These are phyloP conservation scores for Drosophila algonquin DNA, from an alignment of 2,888 invertebrate species.

Conservation along the genomic window DNA sequence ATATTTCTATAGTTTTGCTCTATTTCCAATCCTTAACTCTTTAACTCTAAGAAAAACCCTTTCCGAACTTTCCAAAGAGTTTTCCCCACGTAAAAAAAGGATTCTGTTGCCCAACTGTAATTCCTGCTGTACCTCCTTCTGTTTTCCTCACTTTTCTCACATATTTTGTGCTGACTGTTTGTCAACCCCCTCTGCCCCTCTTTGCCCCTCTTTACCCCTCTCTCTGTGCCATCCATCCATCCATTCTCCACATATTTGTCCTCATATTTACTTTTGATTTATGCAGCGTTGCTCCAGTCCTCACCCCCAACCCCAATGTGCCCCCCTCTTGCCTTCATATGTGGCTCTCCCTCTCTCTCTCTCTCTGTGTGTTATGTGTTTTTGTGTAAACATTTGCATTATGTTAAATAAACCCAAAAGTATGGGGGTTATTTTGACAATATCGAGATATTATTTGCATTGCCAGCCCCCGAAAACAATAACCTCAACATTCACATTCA, in stretches of 20 bases:
- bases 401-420: slow-evolving; percentile 50
- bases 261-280: slow-evolving; percentile 66
- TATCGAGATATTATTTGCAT: slow-evolving; percentile 61
- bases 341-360: background rate
- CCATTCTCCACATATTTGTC: slow-evolving; percentile 38
- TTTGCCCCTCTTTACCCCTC: background rate
- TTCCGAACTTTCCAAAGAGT: background rate
- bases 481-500: slow-evolving; percentile 4
- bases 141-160: background rate
- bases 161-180: slow-evolving; percentile 24
- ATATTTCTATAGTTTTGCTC: no score
- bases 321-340: background rate
- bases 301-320: background rate
- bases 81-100: background rate
- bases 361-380: slow-evolving; percentile 5
- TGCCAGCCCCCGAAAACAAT: slow-evolving; percentile 27
- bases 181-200: background rate
- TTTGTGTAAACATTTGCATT: slow-evolving; percentile 64
- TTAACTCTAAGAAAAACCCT: background rate
- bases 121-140: background rate
- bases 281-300: slow-evolving; percentile 50
- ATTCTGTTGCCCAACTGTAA: background rate
- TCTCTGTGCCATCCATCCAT: slow-evolving; percentile 32
- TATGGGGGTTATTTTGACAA: slow-evolving; percentile 53
- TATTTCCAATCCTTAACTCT: no score